These are phyloP conservation scores for Sericinus montela DNA, from an alignment of 2,888 invertebrate genomes.

Conservation along the genomic window DNA sequence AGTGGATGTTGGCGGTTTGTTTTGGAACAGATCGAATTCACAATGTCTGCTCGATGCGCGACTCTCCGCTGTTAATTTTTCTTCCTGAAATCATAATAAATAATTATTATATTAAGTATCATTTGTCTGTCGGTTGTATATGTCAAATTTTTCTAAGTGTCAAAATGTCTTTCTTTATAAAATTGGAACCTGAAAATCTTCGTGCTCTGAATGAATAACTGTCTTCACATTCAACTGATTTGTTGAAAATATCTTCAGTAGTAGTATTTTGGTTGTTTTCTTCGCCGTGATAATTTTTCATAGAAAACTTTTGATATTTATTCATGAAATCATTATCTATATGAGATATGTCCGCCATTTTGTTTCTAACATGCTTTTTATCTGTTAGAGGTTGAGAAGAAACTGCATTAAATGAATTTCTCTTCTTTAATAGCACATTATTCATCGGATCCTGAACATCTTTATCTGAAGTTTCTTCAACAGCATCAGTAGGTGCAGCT, in stretches of 20 bases:
- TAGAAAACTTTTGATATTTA: not conserved
- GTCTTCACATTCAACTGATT: not conserved
- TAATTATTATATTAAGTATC: no score
- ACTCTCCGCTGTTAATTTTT: slow-evolving; percentile 33
- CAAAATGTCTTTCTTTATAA: slow-evolving; percentile 1
- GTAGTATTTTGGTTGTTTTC: not conserved
- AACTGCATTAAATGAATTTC: not conserved
- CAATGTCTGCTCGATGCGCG: slow-evolving; percentile 43
- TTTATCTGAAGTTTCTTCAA: slow-evolving; percentile 21
- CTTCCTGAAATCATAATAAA: slow-evolving; percentile 45
- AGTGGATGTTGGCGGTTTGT: slow-evolving; percentile 40
- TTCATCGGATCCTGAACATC: not conserved
- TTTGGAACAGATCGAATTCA: slow-evolving; percentile 43
- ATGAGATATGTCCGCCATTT: not conserved
- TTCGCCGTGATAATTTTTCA: not conserved
- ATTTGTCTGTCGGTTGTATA: no score
- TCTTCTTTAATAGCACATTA: not conserved
- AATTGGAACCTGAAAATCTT: slow-evolving; percentile 7
- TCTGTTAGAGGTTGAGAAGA: not conserved
- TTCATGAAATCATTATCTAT: not conserved
- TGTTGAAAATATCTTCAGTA: not conserved
- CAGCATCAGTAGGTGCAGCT: not conserved
- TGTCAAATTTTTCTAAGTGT: slow-evolving; percentile 9
- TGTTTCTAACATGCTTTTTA: not conserved
- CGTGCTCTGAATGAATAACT: not conserved